Percentiles rank a stretch among this genome's conserved stretches.
Conservation (phyloP, 2,113 vertebrate genomes). For the Pedetes capensis region DNA sequence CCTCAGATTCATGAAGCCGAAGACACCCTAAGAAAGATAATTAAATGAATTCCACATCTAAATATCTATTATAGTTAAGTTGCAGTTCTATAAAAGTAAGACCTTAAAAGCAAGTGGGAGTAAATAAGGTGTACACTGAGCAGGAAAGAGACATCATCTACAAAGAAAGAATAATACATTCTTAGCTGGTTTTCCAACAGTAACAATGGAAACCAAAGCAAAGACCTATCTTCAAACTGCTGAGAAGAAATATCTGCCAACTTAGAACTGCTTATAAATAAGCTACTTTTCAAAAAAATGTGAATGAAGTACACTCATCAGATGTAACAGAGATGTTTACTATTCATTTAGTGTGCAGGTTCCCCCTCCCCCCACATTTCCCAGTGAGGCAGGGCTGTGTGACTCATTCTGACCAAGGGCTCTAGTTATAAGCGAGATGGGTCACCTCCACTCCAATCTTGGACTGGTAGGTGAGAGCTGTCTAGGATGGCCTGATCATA, state of each 20-base stretch:
- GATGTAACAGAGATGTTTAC: no score
- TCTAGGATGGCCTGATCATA: neutral
- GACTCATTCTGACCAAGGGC: neutral
- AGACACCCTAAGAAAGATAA: neutral
- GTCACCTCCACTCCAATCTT: neutral
- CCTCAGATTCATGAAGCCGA: neutral
- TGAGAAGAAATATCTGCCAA: neutral
- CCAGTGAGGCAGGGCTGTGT: neutral
- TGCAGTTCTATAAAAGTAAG: neutral
- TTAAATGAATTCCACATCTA: neutral
- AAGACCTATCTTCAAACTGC: neutral
- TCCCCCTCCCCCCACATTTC: neutral
- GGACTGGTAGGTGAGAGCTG: neutral
- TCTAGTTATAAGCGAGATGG: neutral
- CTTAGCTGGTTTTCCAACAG: neutral
- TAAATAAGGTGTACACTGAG: neutral
- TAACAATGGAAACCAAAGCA: neutral
- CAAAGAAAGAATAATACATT: neutral
- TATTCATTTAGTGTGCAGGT: neutral
- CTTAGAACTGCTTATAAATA: neutral
- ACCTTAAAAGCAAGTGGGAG: neutral
- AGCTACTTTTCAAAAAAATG: neutral
- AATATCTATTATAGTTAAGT: conserved; percentile 12
- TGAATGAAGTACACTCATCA: neutral
- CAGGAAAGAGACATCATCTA: neutral